These are phyloP conservation scores for Eilema depressum DNA, from an alignment of 2,888 invertebrate species.

Conservation along the genomic window DNA sequence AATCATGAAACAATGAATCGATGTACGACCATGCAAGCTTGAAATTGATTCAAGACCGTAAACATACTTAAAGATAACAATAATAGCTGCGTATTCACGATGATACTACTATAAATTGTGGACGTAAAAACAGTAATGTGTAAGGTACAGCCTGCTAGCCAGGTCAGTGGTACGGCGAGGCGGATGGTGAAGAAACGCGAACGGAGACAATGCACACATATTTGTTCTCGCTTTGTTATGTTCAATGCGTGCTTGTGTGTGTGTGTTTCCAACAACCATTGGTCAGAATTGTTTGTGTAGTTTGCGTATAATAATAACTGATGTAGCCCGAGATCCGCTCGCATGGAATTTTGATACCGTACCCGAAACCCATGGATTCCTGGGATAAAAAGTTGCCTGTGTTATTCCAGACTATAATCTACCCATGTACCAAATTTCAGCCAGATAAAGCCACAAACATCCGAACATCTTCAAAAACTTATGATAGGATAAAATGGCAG, in stretches of 20 bases:
- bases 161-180: conserved; percentile 52
- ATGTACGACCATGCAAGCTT: not conserved
- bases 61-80: conserved; percentile 8
- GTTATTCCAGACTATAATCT: too few species aligned
- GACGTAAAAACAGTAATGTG: conserved; percentile 7
- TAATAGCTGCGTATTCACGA: conserved; percentile 8
- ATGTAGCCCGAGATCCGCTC: too few species aligned
- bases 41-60: not conserved
- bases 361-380: too few species aligned
- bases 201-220: conserved; percentile 32
- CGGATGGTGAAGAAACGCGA: conserved; percentile 44
- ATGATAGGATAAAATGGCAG: too few species aligned
- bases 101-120: conserved; percentile 3
- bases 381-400: too few species aligned
- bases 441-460: too few species aligned
- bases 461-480: too few species aligned
- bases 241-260: not conserved
- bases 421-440: too few species aligned
- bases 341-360: too few species aligned
- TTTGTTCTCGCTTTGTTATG: not conserved
- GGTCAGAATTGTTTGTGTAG: not conserved
- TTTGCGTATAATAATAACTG: too few species aligned
- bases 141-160: conserved; percentile 17
- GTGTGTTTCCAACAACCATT: not conserved
- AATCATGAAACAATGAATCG: not conserved